Evolutionary conservation across 2,797 vertebrate species (phyloP), one percentile per base, ranked within the genome.

Genomic region (Synanceia verrucosa): DNA sequence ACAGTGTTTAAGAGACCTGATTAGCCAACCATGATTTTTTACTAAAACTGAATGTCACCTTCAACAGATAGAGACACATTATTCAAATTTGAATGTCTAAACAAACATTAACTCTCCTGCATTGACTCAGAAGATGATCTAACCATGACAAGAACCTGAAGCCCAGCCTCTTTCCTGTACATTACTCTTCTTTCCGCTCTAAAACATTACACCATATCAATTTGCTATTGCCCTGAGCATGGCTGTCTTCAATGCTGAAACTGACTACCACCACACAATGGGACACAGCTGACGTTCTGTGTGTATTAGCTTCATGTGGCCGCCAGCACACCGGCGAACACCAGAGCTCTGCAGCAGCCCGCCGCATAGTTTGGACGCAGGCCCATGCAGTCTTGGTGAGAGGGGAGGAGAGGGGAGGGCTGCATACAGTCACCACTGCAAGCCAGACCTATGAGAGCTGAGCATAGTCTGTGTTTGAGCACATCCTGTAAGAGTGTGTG

Each of bases 301-400:
- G 65, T 79, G 79, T 75, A 65, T 74, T 80, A 70, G 73, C 78
- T 69, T 86, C 73, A 76, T 78, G 78, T 77, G 78, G 73, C 84
- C 62, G 6, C 53, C 43, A 68, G 70, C 66, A 71, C 52, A 60
- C 44, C 11, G 56, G 47, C 16, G 5, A 69, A 61, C 60, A 65
- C 65, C 57, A 66, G 51, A 52, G 56, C 70, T 68, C 66, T 56
- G 65, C 68, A 67, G 66, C 47, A 16, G 74, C 53, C 62, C 55
- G 10, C 55, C 23, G 16, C 79, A 84, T 87, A 89, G 67, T 88
- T 90, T 87, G 86, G 85, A 83, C n/a, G 3, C n/a, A 3, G 59
- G 82, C 87, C 81, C 72, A 12, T 63, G 73, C 58, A 82, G 62
- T 73, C 74, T 65, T 79, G 76, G 75, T 75, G 79, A 85, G 66